Conservation (phyloP, 1,140 invertebrate genomes). For the Caenorhabditis brenneri region DNA sequence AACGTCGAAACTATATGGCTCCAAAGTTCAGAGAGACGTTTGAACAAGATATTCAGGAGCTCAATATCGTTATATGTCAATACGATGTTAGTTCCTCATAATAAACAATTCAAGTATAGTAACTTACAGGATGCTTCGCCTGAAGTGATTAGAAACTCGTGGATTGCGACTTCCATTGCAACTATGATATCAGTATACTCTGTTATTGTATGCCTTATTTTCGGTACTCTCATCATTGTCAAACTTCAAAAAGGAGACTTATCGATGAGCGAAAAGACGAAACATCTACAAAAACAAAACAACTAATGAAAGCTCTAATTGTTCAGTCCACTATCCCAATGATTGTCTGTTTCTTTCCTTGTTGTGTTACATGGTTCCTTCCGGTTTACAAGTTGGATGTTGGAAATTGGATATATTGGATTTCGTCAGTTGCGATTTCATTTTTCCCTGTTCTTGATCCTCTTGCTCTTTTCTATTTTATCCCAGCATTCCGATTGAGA, state of each 20-base stretch:
- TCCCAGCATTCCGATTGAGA: not conserved
- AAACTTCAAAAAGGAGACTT: not conserved
- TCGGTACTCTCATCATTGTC: not conserved
- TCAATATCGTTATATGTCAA: too few relatives aligned
- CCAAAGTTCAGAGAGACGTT: too few relatives aligned
- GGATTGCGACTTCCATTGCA: not conserved
- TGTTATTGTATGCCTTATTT: not conserved
- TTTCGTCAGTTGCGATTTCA: not conserved
- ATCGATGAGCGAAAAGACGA: not conserved
- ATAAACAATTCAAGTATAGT: too few relatives aligned
- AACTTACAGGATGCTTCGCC: too few relatives aligned
- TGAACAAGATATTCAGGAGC: too few relatives aligned
- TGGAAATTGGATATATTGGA: not conserved
- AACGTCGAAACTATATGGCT: too few relatives aligned
- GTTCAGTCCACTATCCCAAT: not conserved
- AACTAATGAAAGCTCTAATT: not conserved
- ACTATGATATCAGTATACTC: not conserved
- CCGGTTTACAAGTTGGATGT: not conserved
- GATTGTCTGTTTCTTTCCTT: not conserved
- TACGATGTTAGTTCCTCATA: too few relatives aligned
- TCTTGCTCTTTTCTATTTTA: not conserved
- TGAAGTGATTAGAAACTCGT: too few relatives aligned
- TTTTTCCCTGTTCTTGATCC: not conserved
- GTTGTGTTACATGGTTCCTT: not conserved
- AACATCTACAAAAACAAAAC: not conserved